Percentiles rank a stretch among this genome's conserved stretches.
These are phyloP conservation scores for Steinernema hermaphroditum DNA, from an alignment of 2,888 invertebrate species.

Conservation along the genomic window DNA sequence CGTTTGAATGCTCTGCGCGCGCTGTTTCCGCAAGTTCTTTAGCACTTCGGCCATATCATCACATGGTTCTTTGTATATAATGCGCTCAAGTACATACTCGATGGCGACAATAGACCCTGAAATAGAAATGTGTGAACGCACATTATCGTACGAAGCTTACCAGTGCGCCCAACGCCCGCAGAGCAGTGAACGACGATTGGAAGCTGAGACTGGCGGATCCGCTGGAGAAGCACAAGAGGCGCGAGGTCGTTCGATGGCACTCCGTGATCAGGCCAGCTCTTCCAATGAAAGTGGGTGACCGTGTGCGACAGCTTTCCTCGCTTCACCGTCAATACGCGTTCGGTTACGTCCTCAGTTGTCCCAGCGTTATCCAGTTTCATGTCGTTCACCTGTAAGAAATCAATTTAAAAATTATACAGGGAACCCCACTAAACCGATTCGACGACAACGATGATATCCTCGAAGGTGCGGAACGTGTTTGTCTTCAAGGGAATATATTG, in stretches of 20 bases:
- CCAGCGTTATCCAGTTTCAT: neutral
- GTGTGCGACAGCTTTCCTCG: neutral
- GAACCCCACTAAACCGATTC: neutral
- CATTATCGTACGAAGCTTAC: too few species aligned
- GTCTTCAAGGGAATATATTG: neutral
- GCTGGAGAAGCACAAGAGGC: constrained; percentile 31
- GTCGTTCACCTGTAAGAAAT: neutral
- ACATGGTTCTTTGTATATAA: neutral
- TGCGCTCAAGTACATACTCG: constrained; percentile 12
- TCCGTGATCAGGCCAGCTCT: constrained; percentile 40
- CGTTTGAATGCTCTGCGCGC: constrained; percentile 2
- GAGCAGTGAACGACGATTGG: constrained; percentile 38
- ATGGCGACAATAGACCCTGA: constrained; percentile 16
- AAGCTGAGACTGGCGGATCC: neutral
- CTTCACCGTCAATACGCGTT: neutral
- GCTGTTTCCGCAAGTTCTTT: neutral
- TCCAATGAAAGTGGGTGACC: constrained; percentile 32
- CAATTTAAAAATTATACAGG: neutral
- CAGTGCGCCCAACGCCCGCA: constrained; percentile 32
- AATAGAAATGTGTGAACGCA: too few species aligned
- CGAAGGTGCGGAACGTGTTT: neutral
- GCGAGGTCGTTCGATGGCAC: constrained; percentile 34
- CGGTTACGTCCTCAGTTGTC: neutral
- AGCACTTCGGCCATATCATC: neutral
- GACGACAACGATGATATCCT: neutral